These are phyloP conservation scores for Lagopus leucura DNA, from an alignment of 2,113 vertebrate genomes.

Conservation along the genomic window DNA sequence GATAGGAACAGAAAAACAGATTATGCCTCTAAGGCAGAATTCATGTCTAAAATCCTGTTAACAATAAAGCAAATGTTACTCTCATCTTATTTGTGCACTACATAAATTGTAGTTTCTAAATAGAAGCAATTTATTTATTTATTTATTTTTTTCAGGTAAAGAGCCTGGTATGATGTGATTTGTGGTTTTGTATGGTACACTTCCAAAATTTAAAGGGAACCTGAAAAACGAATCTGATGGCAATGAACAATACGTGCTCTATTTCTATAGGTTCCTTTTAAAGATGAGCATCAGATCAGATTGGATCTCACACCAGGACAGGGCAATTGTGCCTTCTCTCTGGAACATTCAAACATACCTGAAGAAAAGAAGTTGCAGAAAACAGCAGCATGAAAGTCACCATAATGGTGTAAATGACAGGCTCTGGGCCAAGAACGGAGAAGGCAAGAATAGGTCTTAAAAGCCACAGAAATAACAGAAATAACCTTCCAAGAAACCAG, in stretches of 20 bases:
- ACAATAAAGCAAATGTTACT: neutral
- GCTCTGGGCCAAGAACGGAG: neutral
- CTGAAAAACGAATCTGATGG: neutral
- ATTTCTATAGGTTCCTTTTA: neutral
- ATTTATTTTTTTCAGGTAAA: neutral
- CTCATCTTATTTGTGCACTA: neutral
- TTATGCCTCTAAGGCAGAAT: neutral
- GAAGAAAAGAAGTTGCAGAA: conserved; percentile 11
- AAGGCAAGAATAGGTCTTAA: neutral
- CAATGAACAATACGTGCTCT: neutral
- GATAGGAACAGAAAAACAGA: neutral
- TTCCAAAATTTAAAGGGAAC: neutral
- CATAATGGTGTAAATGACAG: neutral
- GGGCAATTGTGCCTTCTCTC: neutral
- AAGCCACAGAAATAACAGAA: neutral
- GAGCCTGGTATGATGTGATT: neutral
- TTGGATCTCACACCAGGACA: neutral
- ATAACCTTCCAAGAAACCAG: neutral
- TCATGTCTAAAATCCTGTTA: neutral
- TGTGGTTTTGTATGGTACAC: neutral
- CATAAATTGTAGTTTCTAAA: neutral
- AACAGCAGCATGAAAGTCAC: neutral
- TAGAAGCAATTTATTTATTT: neutral
- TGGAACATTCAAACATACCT: neutral
- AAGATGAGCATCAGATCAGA: neutral